Conservation (phyloP, 1,140 invertebrate genomes). For the Calephelis nemesis region DNA sequence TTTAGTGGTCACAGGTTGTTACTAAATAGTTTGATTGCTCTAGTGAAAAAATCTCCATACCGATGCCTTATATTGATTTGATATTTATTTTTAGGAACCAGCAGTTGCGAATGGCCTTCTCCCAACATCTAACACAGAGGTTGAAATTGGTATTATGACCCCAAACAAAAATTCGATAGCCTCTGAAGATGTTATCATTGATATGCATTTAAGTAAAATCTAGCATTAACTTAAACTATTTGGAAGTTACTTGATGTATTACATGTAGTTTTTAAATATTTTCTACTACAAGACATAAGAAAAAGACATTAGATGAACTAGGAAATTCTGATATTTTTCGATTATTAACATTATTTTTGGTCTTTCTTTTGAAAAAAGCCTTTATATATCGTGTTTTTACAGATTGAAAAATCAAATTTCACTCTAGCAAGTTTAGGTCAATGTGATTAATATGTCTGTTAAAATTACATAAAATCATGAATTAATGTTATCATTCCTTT, state of each 20-base stretch:
- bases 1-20: no score
- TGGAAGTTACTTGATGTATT: neutral
- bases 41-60: no score
- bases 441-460: neutral
- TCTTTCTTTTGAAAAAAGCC: no score
- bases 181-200: slow-evolving; percentile 62
- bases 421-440: neutral
- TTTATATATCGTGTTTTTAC: no score
- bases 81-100: slow-evolving; percentile 49
- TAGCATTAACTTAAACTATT: slow-evolving; percentile 8
- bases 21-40: no score
- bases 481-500: neutral
- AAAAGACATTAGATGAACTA: no score
- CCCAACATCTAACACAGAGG: slow-evolving; percentile 56
- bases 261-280: neutral
- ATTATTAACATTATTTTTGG: no score
- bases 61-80: no score
- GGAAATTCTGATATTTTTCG: no score
- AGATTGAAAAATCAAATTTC: no score
- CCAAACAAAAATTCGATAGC: slow-evolving; percentile 55
- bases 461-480: neutral
- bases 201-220: slow-evolving; percentile 51
- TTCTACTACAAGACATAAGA: no score
- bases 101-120: slow-evolving; percentile 49
- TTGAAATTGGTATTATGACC: slow-evolving; percentile 50